Percentiles rank a stretch among this genome's conserved stretches.
Evolutionary conservation across 2,113 vertebrate species (phyloP).

Genomic region (Silurus asotus): DNA sequence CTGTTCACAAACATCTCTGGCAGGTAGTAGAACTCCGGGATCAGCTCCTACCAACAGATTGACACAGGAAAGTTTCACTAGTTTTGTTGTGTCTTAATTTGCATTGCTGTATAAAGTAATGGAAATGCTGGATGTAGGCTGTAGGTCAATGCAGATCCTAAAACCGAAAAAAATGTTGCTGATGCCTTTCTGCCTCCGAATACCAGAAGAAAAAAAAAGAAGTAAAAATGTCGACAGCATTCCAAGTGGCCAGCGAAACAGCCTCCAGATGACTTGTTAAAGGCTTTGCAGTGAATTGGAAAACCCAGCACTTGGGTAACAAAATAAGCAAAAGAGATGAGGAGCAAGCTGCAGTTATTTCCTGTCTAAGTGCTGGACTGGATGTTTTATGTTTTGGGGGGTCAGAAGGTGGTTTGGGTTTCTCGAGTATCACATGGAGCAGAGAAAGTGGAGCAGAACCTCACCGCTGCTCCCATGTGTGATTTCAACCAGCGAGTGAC

Average conservation of each 20-base stretch:
- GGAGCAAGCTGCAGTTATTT: slow-evolving; percentile 64
- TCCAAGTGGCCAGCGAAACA: slow-evolving; percentile 4
- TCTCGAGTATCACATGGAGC: slow-evolving; percentile 4
- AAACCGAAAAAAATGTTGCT: too few relatives aligned
- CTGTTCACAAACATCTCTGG: slow-evolving; percentile 99
- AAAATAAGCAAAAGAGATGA: slow-evolving; percentile 61
- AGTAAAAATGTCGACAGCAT: slow-evolving; percentile 23
- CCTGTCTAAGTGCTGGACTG: slow-evolving; percentile 56
- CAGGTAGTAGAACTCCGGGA: slow-evolving; percentile 97
- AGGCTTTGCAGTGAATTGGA: slow-evolving; percentile 27
- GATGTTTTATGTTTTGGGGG: slow-evolving; percentile 55
- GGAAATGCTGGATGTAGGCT: neutral
- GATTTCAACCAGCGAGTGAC: slow-evolving; percentile 46
- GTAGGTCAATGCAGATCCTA: neutral
- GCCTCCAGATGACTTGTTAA: slow-evolving; percentile 24
- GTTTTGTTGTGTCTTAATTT: neutral
- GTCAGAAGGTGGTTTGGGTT: slow-evolving; percentile 28
- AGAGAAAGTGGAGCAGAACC: slow-evolving; percentile 31
- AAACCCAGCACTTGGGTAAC: slow-evolving; percentile 49
- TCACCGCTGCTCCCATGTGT: slow-evolving; percentile 46
- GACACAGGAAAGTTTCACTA: neutral
- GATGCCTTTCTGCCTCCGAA: too few relatives aligned
- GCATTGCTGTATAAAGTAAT: neutral
- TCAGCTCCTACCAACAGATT: slow-evolving; percentile 80
- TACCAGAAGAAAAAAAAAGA: neutral